These are phyloP conservation scores for Tinea pellionella DNA, from an alignment of 2,888 invertebrate species.

Conservation along the genomic window DNA sequence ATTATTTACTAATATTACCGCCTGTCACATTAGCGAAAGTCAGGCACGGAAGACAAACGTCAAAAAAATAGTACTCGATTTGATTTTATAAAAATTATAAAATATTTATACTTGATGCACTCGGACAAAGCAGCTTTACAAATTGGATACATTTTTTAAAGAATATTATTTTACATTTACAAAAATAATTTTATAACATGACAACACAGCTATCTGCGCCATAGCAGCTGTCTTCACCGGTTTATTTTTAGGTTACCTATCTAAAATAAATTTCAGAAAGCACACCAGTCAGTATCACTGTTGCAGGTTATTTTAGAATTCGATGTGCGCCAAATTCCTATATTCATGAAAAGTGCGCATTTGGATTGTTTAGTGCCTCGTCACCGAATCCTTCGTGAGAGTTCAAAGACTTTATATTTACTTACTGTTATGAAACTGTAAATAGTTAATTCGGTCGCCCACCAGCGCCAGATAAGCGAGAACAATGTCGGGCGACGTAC, in stretches of 20 bases:
- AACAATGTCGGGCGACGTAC: slow-evolving; percentile 88
- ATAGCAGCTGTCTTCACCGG: slow-evolving; percentile 58
- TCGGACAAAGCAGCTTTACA: too few species aligned
- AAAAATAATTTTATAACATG: neutral
- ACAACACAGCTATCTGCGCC: neutral
- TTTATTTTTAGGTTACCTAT: slow-evolving; percentile 63
- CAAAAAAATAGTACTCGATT: neutral
- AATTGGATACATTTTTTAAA: too few species aligned
- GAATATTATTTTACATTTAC: neutral
- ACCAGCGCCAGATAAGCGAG: slow-evolving; percentile 46
- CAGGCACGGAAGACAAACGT: neutral
- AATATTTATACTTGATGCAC: too few species aligned
- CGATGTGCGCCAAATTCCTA: slow-evolving; percentile 45
- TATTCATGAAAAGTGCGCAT: slow-evolving; percentile 56
- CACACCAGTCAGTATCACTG: slow-evolving; percentile 34
- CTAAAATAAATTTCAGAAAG: slow-evolving; percentile 66
- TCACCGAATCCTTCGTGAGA: slow-evolving; percentile 28
- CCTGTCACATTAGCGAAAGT: neutral
- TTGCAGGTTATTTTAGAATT: slow-evolving; percentile 63
- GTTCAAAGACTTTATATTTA: slow-evolving; percentile 51
- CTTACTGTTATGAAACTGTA: slow-evolving; percentile 66
- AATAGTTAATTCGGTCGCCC: slow-evolving; percentile 43
- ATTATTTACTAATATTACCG: neutral
- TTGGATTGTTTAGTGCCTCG: slow-evolving; percentile 38
- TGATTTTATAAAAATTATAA: too few species aligned